Evolutionary conservation across 2,888 invertebrate species (phyloP), one percentile per base, ranked within the genome.

Genomic region (Serrognathus titanus): DNA sequence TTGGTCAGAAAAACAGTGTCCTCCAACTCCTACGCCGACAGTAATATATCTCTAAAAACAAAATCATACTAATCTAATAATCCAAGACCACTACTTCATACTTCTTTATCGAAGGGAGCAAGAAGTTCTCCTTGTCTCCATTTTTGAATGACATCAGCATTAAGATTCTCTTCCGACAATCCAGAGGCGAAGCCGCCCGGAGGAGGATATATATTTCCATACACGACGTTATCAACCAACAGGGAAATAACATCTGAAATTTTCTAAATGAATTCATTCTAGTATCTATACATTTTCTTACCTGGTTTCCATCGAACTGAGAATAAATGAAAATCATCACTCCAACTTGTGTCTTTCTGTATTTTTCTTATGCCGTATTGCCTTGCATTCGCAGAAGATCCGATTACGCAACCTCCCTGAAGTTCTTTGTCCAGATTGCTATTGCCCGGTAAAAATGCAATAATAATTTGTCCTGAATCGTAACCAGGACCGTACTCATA

Each of bases 21-120:
- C 93, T 0, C 90, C 93, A 48, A 90, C 88, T 37, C 89, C 87
- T 7, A 93, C 78, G 0, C 92, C 93, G 48, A 94, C 68, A 1
- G 87, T 83, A 31, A 94, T 75, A 74, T 87, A 89, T 80, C 91
- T 88, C 86, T 90, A 55, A 77, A 78, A 59, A 59, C 62, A 41
- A 47, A 53, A 24, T 45, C 24, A 31, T 46, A 24, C 48, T n/a
- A 31, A 31, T 31, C 4, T 31, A 31, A 31, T 31, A 16, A 31
- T 40, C 8, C 13, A 39, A 31, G 45, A 24, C 24, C 41, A 51
- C 35, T 47, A 24, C 24, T 46, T 49, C 35, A 24, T 45, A 87
- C 89, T 80, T 88, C 82, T 71, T 86, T 82, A 74, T 92, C 89
- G 66, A 91, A 90, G 0, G 91, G 91, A 2, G 90, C 87, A 76